Conservation (phyloP, 2,797 vertebrate genomes). For the Betta splendens region DNA sequence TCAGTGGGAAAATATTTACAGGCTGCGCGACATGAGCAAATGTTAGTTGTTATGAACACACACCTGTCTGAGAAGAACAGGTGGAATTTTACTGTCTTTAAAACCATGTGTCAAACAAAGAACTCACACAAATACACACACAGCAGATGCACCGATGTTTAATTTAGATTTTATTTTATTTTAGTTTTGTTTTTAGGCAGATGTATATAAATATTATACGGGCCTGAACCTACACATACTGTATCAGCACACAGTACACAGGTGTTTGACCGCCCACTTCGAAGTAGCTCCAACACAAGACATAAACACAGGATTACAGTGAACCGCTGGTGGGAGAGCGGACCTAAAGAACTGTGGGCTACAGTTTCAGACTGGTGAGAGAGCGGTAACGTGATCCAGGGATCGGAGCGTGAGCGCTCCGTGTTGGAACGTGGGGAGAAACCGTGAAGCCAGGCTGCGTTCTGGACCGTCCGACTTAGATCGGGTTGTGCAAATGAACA, state of each 20-base stretch:
- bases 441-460: conserved; percentile 65
- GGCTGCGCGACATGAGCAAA: conserved; percentile 61
- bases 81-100: conserved; percentile 56
- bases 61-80: conserved; percentile 72
- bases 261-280: not conserved
- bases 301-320: conserved; percentile 73
- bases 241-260: not conserved
- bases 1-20: conserved; percentile 53
- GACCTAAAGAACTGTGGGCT: conserved; percentile 50
- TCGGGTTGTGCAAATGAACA: conserved; percentile 68
- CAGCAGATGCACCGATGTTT: not conserved
- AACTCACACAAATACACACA: conserved; percentile 8
- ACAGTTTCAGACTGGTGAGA: conserved; percentile 68
- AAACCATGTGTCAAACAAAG: conserved; percentile 15
- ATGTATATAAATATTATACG: not conserved
- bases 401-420: conserved; percentile 36
- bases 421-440: conserved; percentile 57
- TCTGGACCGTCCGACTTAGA: conserved; percentile 47
- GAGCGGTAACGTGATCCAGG: conserved; percentile 69
- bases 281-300: conserved; percentile 49
- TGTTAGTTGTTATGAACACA: conserved; percentile 73
- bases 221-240: not conserved
- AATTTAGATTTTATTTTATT: too few relatives aligned
- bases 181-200: not conserved
- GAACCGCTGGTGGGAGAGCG: conserved; percentile 47